phyloP scores from a whole-genome alignment of 2,888 invertebrate genomes.

The Choristoneura rosaceana region DNA sequence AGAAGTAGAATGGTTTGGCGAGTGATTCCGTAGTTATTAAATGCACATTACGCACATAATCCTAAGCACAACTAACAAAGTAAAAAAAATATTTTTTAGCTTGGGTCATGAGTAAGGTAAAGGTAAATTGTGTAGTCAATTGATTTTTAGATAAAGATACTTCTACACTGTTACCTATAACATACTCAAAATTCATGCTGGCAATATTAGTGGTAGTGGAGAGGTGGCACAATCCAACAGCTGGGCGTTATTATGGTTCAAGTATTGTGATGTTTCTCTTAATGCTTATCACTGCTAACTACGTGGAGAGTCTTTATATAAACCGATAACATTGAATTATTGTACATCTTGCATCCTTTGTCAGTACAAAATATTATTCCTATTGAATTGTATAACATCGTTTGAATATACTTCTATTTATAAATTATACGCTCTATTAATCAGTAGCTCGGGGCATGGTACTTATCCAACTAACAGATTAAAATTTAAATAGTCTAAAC shows the following conservation, averaged over 20 bases:
- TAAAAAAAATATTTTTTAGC: conserved; percentile 10
- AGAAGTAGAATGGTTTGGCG: conserved; percentile 8
- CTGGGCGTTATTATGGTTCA: conserved; percentile 63
- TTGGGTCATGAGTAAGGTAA: conserved; percentile 1
- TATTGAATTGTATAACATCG: background rate
- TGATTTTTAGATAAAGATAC: background rate
- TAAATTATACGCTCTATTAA: conserved; percentile 48
- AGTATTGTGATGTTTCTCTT: conserved; percentile 69
- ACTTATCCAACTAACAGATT: conserved; percentile 28
- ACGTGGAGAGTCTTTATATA: background rate
- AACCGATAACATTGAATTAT: background rate
- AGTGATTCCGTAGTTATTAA: conserved; percentile 3
- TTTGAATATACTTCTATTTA: conserved; percentile 17
- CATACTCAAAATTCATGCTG: conserved; percentile 25
- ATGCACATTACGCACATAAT: conserved; percentile 33
- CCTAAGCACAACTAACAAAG: conserved; percentile 34
- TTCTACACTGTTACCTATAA: conserved; percentile 1
- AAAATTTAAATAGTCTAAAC: conserved; percentile 36
- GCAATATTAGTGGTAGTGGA: conserved; percentile 37
- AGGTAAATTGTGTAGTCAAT: background rate
- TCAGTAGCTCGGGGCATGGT: conserved; percentile 52
- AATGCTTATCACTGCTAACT: conserved; percentile 60
- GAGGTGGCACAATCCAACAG: conserved; percentile 35
- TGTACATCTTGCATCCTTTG: too few species aligned
- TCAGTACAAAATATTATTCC: background rate